These are phyloP conservation scores for Thalpophila matura DNA, from an alignment of 2,888 invertebrate genomes.

Conservation along the genomic window DNA sequence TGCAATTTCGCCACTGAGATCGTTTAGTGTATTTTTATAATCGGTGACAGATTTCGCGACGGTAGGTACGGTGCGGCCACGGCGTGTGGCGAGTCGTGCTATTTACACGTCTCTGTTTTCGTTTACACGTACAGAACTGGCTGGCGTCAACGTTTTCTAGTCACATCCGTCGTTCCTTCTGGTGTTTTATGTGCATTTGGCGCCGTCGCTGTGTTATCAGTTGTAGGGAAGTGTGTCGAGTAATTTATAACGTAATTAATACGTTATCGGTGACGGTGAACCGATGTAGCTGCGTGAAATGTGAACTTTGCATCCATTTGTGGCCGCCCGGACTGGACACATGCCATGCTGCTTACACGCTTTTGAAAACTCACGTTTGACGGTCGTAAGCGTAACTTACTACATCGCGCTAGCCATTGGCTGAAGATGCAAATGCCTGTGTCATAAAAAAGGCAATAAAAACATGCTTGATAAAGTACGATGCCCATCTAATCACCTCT, in stretches of 20 bases:
- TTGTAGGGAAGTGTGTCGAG: constrained; percentile 84
- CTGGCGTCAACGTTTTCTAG: constrained; percentile 67
- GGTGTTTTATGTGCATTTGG: constrained; percentile 78
- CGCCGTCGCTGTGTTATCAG: constrained; percentile 83
- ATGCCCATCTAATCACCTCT: constrained; percentile 52
- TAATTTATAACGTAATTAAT: constrained; percentile 89
- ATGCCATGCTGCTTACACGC: constrained; percentile 61
- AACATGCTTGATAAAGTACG: constrained; percentile 51
- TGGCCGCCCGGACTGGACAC: constrained; percentile 56
- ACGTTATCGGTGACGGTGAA: constrained; percentile 81
- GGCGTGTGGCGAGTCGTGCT: constrained; percentile 62
- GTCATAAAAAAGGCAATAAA: constrained; percentile 58
- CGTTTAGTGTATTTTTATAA: constrained; percentile 79
- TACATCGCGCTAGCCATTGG: constrained; percentile 40
- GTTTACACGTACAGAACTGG: constrained; percentile 66
- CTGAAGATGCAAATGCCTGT: constrained; percentile 41
- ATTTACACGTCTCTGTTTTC: constrained; percentile 67
- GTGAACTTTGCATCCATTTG: constrained; percentile 82
- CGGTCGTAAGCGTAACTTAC: constrained; percentile 44
- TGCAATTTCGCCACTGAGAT: constrained; percentile 80
- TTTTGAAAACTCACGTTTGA: constrained; percentile 53
- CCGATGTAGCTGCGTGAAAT: constrained; percentile 68
- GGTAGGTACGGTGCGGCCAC: constrained; percentile 62
- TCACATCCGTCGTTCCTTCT: constrained; percentile 74
- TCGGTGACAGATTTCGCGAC: constrained; percentile 74